Percentiles rank a stretch among this genome's conserved stretches.
Conservation (phyloP, 2,888 invertebrate species). For the Dynastes maya region DNA sequence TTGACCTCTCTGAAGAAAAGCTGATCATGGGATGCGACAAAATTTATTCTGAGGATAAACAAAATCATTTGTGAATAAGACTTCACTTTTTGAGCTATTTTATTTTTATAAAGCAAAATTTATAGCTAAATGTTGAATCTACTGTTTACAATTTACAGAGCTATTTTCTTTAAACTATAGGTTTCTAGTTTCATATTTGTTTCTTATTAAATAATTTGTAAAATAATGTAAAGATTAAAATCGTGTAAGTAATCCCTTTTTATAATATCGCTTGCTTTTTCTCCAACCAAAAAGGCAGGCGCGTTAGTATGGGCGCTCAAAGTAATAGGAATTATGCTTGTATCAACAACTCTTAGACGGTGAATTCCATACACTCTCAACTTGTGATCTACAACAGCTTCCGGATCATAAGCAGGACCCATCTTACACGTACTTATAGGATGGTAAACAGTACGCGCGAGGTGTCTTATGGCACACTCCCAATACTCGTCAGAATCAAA, state of each 20-base stretch:
- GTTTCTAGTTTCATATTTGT: background rate
- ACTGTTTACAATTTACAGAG: too few species aligned
- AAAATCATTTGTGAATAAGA: background rate
- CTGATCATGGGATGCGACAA: too few species aligned
- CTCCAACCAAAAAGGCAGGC: slow-evolving; percentile 74
- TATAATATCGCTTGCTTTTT: slow-evolving; percentile 73
- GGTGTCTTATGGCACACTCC: slow-evolving; percentile 71
- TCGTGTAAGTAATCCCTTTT: slow-evolving; percentile 65
- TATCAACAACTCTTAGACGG: slow-evolving; percentile 73
- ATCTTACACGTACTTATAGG: slow-evolving; percentile 75
- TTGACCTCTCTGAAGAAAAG: too few species aligned
- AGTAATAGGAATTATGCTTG: slow-evolving; percentile 73
- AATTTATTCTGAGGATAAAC: background rate
- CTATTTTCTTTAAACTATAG: background rate
- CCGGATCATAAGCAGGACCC: slow-evolving; percentile 72
- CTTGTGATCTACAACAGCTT: slow-evolving; percentile 74
- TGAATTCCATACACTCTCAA: slow-evolving; percentile 72
- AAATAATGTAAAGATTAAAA: background rate
- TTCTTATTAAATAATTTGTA: background rate
- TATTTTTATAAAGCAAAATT: too few species aligned
- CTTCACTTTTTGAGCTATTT: too few species aligned
- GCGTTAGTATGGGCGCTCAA: slow-evolving; percentile 73
- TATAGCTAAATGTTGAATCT: background rate
- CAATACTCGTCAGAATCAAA: slow-evolving; percentile 73
- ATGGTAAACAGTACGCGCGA: slow-evolving; percentile 71